These are phyloP conservation scores for Onchidella celtica DNA, from an alignment of 2,888 invertebrate genomes.

Conservation along the genomic window DNA sequence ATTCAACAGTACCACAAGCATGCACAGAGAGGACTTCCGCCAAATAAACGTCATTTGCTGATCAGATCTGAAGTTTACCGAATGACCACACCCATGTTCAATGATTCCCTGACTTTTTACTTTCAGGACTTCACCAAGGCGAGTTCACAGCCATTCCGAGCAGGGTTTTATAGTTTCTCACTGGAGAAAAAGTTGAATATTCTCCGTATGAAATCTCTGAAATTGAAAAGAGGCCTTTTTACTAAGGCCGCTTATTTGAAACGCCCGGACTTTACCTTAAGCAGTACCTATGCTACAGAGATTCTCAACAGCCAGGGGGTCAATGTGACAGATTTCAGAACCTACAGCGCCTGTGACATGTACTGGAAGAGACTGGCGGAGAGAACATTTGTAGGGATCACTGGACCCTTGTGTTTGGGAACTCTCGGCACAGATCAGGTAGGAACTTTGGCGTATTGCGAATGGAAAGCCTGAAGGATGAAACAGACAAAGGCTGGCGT, in stretches of 20 bases:
- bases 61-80: slow-evolving; percentile 46
- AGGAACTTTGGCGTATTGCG: slow-evolving; percentile 21
- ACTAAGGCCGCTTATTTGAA: background rate
- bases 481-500: too few species aligned
- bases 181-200: slow-evolving; percentile 10
- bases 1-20: slow-evolving; percentile 46
- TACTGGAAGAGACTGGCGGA: slow-evolving; percentile 63
- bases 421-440: slow-evolving; percentile 63
- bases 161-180: slow-evolving; percentile 39
- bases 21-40: slow-evolving; percentile 15
- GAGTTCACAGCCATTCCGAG: slow-evolving; percentile 1
- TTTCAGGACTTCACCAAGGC: slow-evolving; percentile 39
- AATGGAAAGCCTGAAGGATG: too few species aligned
- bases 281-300: background rate
- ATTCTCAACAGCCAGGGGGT: background rate
- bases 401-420: slow-evolving; percentile 64
- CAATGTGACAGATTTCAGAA: slow-evolving; percentile 46
- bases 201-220: slow-evolving; percentile 27
- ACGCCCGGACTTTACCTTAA: background rate
- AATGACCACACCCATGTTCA: slow-evolving; percentile 31
- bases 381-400: slow-evolving; percentile 65
- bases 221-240: background rate
- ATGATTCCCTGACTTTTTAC: slow-evolving; percentile 32
- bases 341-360: slow-evolving; percentile 66
- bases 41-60: slow-evolving; percentile 36